Conservation (phyloP, 2,113 vertebrate species). For the Psammodynastes pulverulentus region DNA sequence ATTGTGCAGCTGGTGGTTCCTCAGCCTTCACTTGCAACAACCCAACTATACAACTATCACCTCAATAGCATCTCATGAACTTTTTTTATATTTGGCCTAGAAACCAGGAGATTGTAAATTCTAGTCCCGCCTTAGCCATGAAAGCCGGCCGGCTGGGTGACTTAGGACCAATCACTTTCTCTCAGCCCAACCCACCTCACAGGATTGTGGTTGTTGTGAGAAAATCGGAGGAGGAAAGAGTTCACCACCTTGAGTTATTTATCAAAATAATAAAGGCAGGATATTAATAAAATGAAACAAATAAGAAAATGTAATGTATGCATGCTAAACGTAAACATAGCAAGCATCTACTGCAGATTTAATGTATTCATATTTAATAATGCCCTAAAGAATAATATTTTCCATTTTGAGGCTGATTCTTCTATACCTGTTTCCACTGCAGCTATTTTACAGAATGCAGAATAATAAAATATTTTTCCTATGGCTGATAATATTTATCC, state of each 20-base stretch:
- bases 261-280: background rate
- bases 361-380: background rate
- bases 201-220: background rate
- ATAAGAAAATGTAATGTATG: background rate
- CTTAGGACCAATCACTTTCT: background rate
- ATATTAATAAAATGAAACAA: background rate
- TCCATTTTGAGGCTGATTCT: background rate
- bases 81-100: background rate
- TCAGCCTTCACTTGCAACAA: background rate
- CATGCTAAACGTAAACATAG: background rate
- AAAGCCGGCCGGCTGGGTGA: background rate
- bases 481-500: background rate
- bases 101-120: background rate
- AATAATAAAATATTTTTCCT: background rate
- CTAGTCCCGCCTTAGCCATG: background rate
- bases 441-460: background rate
- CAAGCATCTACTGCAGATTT: background rate
- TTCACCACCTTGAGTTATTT: background rate
- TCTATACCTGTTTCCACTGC: background rate
- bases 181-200: background rate
- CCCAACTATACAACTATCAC: background rate
- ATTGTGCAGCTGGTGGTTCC: background rate
- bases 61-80: background rate
- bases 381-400: background rate
- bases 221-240: background rate